Base-by-base conservation (phyloP, 2,797 vertebrate species). In the Sebastes alutus region DNA sequence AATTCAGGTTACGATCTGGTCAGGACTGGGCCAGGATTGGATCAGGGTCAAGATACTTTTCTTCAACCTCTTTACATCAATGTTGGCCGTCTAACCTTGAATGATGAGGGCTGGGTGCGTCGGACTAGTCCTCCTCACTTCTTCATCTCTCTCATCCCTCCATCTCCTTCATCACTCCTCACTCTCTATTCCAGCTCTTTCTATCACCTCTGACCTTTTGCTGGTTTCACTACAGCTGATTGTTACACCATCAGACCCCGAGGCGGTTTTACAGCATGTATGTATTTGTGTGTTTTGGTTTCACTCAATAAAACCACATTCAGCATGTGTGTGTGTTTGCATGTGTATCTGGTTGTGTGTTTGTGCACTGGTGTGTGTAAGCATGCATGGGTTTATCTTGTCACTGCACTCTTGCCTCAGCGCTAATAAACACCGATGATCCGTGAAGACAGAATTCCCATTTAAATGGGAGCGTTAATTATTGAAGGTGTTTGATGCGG, bases 401-500 rank as follows among this genome's bases (percentile, higher is more conserved):
- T 49, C 46, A 20, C 46, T 49, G 46, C 46, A 49, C 38, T 42
- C 38, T 14, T 4, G 79, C 25, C 61, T 71, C 56, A 1, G 13
- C 3, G 3, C 58, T 69, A 75, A 72, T 77, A 79, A 85, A 81
- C 22, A 10, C n/a, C 49, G 33, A 7, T 56, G 60, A 83, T 78
- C 71, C 60, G 8, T 69, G 71, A 5, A 7, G 75, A 75, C 62
- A 30, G 2, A 46, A 38, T 32, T 67, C 56, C 5, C 62, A 35
- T 73, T 80, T 29, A 83, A 77, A 84, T 13, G 62, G 30, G 46
- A 20, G 33, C 66, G 3, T 80, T 67, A 71, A 78, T 80, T 66
- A 62, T 76, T 29, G 6, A 68, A 83, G 33, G 22, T 30, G 59
- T 60, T 42, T 77, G 33, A 69, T 30, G 16, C 4, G 22, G 59